Evolutionary conservation across 53 echinoderm and acorn worm genomes (phyloP), one percentile per base, ranked within the genome.

Genomic region (Temnopleurus reevesii): DNA sequence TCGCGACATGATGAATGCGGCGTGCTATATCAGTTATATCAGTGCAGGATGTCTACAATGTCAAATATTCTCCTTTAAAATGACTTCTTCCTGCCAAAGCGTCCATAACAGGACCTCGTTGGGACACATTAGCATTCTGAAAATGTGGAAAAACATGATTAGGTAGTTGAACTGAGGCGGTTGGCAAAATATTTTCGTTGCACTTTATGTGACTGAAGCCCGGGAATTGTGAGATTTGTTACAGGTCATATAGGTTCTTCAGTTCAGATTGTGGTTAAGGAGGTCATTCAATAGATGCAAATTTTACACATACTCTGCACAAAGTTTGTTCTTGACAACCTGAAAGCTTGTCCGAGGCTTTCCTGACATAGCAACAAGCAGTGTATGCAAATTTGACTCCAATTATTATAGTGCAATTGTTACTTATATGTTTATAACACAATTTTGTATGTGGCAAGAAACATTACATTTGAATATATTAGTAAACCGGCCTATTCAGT

Each of bases 11-110:
- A 38, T 38, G 71, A 71, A 41, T 21, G 71, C 43, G 26, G 71
- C 23, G 26, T 4, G n/a, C 23, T n/a, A n/a, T n/a, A n/a, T n/a
- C n/a, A n/a, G 38, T 43, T 38, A 4, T 65, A 65, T 34, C 35
- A 36, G 65, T n/a, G 71, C 71, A 71, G 71, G 71, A 71, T 71
- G 41, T 71, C 41, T 71, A 36, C 71, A 71, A 71, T 71, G 71
- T 71, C 71, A 71, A 71, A 71, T 71, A 71, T 71, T 41, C 71
- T 71, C 71, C 71, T 71, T 63, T 71, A 19, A 36, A 71, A 71
- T 71, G 36, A 41, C 71, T 71, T 71, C 71, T 71, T 71, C 71
- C 71, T 71, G 71, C 71, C 36, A 71, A 71, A 71, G 71, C 71
- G 41, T 71, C 71, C 71, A 29, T 38, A 71, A 41, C 41, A 5